phyloP scores from a whole-genome alignment of 2,888 invertebrate species.

The Gastracanthus pulcherrimus region DNA sequence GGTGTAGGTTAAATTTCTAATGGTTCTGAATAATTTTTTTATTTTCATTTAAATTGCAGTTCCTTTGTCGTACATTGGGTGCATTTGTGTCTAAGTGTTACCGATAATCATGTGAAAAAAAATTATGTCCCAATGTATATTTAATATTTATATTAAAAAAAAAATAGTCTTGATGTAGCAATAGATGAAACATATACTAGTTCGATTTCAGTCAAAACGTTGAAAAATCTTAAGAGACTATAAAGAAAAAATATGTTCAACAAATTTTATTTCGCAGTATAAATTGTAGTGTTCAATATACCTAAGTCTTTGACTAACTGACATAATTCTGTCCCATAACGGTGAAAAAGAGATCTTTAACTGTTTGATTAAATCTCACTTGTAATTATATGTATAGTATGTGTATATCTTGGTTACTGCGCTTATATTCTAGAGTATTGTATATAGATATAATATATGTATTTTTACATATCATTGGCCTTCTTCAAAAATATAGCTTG shows the following conservation, averaged over 20 bases:
- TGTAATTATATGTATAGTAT: conserved; percentile 75
- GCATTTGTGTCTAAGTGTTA: conserved; percentile 53
- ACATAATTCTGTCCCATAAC: conserved; percentile 22
- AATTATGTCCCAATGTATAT: conserved; percentile 41
- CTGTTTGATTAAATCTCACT: conserved; percentile 59
- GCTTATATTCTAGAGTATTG: conserved; percentile 76
- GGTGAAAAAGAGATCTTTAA: conserved; percentile 52
- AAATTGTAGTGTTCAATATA: conserved; percentile 32
- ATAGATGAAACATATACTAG: conserved; percentile 39
- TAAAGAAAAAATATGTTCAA: conserved; percentile 10
- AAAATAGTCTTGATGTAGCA: conserved; percentile 43
- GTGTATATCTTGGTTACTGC: conserved; percentile 76
- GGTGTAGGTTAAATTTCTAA: conserved; percentile 53
- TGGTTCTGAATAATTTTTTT: conserved; percentile 41
- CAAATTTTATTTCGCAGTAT: conserved; percentile 32
- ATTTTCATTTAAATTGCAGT: conserved; percentile 51
- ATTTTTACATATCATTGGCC: conserved; percentile 77
- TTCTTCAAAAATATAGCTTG: conserved; percentile 74
- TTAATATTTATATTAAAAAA: conserved; percentile 48
- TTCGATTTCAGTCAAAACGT: conserved; percentile 21
- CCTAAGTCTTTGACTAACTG: conserved; percentile 32
- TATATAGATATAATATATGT: conserved; percentile 76
- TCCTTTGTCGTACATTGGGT: conserved; percentile 44
- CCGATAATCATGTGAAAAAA: conserved; percentile 45
- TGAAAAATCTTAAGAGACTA: conserved; percentile 15